Conservation (phyloP, 2,113 vertebrate genomes). For the Phalacrocorax brasilianus region DNA sequence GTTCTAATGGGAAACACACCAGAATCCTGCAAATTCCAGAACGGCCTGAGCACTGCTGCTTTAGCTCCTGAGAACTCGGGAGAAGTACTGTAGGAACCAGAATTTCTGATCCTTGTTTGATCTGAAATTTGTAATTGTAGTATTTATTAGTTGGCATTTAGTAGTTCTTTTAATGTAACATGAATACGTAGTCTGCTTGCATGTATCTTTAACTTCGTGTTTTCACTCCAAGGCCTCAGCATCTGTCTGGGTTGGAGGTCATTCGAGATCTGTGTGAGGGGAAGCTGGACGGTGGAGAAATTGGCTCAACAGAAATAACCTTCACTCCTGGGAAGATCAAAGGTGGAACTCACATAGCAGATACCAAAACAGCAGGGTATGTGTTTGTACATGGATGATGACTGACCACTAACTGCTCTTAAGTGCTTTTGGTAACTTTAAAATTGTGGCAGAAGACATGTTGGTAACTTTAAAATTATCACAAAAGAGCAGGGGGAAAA, state of each 20-base stretch:
- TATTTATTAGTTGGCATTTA: not conserved
- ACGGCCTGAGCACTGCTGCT: not conserved
- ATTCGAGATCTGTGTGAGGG: conserved; percentile 88
- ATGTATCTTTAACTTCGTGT: conserved; percentile 4
- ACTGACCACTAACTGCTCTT: not conserved
- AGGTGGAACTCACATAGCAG: conserved; percentile 86
- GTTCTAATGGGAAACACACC: not conserved
- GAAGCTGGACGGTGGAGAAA: conserved; percentile 84
- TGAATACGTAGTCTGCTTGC: not conserved
- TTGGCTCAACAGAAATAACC: conserved; percentile 89
- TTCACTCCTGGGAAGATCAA: conserved; percentile 88
- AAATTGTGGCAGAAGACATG: not conserved
- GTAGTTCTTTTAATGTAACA: not conserved
- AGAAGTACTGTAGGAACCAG: not conserved
- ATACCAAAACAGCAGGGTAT: conserved; percentile 91
- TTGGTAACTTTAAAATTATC: not conserved
- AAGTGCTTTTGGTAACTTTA: not conserved
- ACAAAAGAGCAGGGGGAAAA: accelerated
- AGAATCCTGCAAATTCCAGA: not conserved
- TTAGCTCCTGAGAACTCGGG: not conserved
- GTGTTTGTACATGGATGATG: not conserved
- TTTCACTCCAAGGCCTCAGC: conserved; percentile 86
- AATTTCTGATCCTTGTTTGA: not conserved
- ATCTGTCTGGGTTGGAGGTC: conserved; percentile 90
- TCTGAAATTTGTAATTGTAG: not conserved